Base-by-base conservation (phyloP, 2,113 vertebrate genomes). In the Ceyx margarethae region DNA sequence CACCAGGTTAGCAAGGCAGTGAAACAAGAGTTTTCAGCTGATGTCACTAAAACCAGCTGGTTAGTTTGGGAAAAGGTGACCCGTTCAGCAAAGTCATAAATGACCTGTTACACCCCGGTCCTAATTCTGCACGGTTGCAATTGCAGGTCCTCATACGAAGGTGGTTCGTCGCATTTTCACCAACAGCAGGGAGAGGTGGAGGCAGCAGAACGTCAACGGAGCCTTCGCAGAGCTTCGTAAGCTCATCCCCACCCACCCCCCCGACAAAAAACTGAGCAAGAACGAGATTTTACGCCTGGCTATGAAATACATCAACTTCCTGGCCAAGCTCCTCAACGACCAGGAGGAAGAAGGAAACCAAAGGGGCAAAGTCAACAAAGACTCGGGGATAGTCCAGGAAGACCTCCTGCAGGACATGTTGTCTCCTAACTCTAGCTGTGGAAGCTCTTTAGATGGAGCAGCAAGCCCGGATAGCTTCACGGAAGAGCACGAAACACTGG, bases 241-340 rank as follows among this genome's bases (percentile, higher is more conserved):
- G 94, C 98, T 99, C 94, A 99, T 99, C 89, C 99, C 99, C 72
- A 99, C 99, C 2, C 99, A 99, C 77, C 99, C 99, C 0, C 98
- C 99, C 0, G 99, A 99, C 97, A 99, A 99, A 94, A 99, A 99
- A 87, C 98, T 99, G 73, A 99, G 99, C 98, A 99, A 99, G 96
- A 99, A 99, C 1, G 99, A 99, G 97, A 99, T 99, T 81, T 95
- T 99, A 80, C 98, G 99, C 73, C 98, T 99, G 64, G 99, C 99
- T 31, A 99, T 99, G 99, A 99, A 99, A 96, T 99, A 99, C 94
- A 99, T 99, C 96, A 99, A 99, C 96, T 99, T 99, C 96, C 97
- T 99, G 87, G 99, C 99, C 96, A 99, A 99, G 95, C 98, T 99
- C 86, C 98, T 99, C 71, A 98, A 98, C 15, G 99, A 99, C 96